A percentile compares a stretch with the other conserved stretches of the same genome.
Conservation (phyloP, 1,140 invertebrate species). For the Leptonema lineaticorne region DNA sequence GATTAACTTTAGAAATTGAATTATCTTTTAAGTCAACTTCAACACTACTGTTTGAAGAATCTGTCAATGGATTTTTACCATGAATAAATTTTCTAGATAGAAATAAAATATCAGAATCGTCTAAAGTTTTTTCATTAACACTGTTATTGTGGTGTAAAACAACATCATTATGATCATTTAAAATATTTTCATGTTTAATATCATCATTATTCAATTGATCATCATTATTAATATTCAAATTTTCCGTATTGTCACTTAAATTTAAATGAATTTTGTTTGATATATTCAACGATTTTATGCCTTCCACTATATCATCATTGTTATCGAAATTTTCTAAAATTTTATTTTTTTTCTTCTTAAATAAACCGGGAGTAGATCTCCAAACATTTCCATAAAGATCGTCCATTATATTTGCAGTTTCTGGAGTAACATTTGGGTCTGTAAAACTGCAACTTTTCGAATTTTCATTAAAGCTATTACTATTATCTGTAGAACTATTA, state of each 20-base stretch:
- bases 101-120: slow-evolving; percentile 11
- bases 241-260: background rate
- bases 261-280: background rate
- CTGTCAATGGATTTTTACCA: background rate
- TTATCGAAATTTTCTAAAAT: background rate
- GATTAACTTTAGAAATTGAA: background rate
- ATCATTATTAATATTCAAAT: background rate
- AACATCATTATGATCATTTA: background rate
- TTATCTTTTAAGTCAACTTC: background rate
- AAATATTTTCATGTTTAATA: background rate
- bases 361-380: slow-evolving; percentile 37
- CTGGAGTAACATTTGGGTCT: slow-evolving; percentile 16
- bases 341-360: slow-evolving; percentile 30
- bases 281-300: slow-evolving; percentile 28
- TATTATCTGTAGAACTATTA: background rate
- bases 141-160: background rate
- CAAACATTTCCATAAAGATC: slow-evolving; percentile 36
- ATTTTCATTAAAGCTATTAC: background rate
- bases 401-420: slow-evolving; percentile 32
- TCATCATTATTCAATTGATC: background rate
- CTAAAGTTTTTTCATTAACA: background rate
- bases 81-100: background rate
- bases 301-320: slow-evolving; percentile 23
- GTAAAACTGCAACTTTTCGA: background rate
- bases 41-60: background rate